These are phyloP conservation scores for Heptranchias perlo DNA, from an alignment of 2,113 vertebrate genomes.

Conservation along the genomic window DNA sequence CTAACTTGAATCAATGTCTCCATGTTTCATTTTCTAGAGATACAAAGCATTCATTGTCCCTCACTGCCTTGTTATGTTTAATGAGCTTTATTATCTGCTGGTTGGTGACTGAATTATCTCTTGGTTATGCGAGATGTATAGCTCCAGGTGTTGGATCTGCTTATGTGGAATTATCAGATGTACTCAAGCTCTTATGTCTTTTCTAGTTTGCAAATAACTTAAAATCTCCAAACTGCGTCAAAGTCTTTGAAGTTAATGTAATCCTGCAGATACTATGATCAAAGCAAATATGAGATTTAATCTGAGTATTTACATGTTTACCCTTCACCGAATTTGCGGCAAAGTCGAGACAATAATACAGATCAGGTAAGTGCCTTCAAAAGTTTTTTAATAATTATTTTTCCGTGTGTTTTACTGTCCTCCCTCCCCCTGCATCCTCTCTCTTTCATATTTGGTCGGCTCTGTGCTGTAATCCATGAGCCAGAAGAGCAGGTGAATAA, in stretches of 20 bases:
- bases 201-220: neutral
- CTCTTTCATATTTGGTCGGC: neutral
- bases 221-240: slow-evolving; percentile 24
- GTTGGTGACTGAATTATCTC: slow-evolving; percentile 17
- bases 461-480: neutral
- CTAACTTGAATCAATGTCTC: slow-evolving; percentile 18
- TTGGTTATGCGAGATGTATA: neutral
- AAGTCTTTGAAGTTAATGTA: slow-evolving; percentile 2
- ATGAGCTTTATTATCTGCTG: slow-evolving; percentile 14
- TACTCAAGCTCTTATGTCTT: neutral
- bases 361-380: slow-evolving; percentile 8
- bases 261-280: slow-evolving; percentile 13
- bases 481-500: neutral
- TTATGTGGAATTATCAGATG: slow-evolving; percentile 30
- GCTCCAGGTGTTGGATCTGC: slow-evolving; percentile 29
- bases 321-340: no score
- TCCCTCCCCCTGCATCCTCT: neutral
- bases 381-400: neutral
- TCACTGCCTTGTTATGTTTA: neutral
- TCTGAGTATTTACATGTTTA: no score
- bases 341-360: slow-evolving; percentile 23
- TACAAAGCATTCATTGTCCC: slow-evolving; percentile 1
- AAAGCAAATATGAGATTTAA: no score
- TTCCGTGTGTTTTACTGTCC: neutral
- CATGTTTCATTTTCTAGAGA: neutral